phyloP scores from a whole-genome alignment of 2,888 invertebrate genomes.

The Diadromus collaris region DNA sequence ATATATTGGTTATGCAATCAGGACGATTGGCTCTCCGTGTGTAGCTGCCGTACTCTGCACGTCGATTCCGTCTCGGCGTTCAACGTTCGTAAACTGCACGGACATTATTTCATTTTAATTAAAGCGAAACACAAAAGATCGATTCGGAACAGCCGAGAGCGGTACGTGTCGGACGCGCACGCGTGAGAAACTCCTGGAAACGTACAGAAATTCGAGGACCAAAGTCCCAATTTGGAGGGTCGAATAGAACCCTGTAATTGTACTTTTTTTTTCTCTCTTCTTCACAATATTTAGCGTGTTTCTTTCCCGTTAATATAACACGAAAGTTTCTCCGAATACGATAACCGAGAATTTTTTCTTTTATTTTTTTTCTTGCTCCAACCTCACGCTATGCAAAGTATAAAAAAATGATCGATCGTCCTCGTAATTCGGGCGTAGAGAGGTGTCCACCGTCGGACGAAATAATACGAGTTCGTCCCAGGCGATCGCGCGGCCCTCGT shows the following conservation, averaged over 20 bases:
- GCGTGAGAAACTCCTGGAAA: background rate
- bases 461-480: background rate
- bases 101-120: constrained; percentile 4
- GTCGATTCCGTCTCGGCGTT: constrained; percentile 11
- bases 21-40: constrained; percentile 23
- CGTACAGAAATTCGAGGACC: background rate
- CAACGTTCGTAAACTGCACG: background rate
- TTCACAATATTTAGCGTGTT: background rate
- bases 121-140: background rate
- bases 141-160: background rate
- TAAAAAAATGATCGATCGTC: constrained; percentile 54
- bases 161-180: background rate
- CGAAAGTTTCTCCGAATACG: background rate
- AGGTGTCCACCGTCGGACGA: constrained; percentile 19
- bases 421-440: constrained; percentile 45
- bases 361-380: constrained; percentile 9
- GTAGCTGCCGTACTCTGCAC: background rate
- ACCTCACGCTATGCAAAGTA: background rate
- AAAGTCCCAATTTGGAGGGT: background rate
- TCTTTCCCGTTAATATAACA: background rate
- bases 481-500: constrained; percentile 10
- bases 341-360: background rate
- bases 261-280: background rate
- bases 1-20: constrained; percentile 41
- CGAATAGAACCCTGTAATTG: background rate